phyloP scores from a whole-genome alignment of 2,888 invertebrate genomes.

The Agrotis exclamationis region DNA sequence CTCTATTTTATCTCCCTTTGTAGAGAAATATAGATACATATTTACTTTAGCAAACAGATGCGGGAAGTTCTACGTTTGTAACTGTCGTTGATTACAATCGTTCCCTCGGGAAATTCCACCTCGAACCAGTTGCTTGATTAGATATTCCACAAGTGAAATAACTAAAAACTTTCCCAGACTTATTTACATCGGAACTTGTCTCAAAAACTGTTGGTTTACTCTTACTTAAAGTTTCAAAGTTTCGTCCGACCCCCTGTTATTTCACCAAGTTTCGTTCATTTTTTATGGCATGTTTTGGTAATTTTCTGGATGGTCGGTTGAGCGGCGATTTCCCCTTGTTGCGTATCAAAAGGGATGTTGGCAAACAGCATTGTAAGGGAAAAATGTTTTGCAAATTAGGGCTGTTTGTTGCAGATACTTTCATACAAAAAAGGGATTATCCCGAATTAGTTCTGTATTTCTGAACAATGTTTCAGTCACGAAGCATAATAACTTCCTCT shows the following conservation, averaged over 20 bases:
- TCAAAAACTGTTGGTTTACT: conserved; percentile 43
- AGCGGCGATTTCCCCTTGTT: conserved; percentile 35
- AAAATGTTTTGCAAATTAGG: conserved; percentile 39
- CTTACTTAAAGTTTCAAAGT: conserved; percentile 43
- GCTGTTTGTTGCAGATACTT: conserved; percentile 37
- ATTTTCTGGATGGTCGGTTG: conserved; percentile 57
- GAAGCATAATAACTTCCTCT: conserved; percentile 7
- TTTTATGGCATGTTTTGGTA: conserved; percentile 52
- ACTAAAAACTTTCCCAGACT: conserved; percentile 40
- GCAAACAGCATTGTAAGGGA: conserved; percentile 36
- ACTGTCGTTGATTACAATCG: conserved; percentile 58
- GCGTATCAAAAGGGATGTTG: conserved; percentile 27
- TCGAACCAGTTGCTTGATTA: conserved; percentile 50
- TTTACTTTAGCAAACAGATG: conserved; percentile 45
- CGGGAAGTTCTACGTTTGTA: conserved; percentile 43
- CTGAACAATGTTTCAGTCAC: not conserved
- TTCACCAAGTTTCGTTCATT: conserved; percentile 36
- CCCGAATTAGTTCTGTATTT: conserved; percentile 8
- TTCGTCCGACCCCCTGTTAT: conserved; percentile 32
- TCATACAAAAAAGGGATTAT: conserved; percentile 30
- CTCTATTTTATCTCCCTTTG: not conserved
- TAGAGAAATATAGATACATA: not conserved
- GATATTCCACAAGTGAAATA: conserved; percentile 50
- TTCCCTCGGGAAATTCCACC: conserved; percentile 59
- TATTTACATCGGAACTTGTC: conserved; percentile 44